Evolutionary conservation across 2,797 vertebrate genomes (phyloP).

Genomic region (Neoniphon sammara): DNA sequence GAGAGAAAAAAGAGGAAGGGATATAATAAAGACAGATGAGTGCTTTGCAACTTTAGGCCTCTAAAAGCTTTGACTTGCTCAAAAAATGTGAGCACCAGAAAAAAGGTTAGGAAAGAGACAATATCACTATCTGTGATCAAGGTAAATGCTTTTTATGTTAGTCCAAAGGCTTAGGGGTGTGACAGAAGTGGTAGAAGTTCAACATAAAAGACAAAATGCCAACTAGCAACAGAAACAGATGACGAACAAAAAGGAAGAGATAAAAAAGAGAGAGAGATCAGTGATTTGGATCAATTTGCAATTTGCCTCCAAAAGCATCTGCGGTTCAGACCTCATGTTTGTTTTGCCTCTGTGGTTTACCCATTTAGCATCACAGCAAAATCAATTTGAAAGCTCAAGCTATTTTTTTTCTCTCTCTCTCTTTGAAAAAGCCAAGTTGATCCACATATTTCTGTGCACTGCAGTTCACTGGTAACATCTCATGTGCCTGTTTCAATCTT

Average conservation of each 20-base stretch:
- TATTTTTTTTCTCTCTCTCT: slow-evolving; percentile 22
- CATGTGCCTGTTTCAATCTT: slow-evolving; percentile 22
- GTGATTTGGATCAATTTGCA: slow-evolving; percentile 19
- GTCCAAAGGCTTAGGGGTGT: too few species aligned
- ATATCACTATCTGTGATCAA: too few species aligned
- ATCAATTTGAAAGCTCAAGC: slow-evolving; percentile 26
- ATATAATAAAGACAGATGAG: slow-evolving; percentile 24
- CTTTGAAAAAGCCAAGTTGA: background rate
- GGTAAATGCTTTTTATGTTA: too few species aligned
- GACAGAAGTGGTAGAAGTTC: background rate
- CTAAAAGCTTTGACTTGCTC: slow-evolving; percentile 37
- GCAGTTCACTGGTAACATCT: slow-evolving; percentile 26
- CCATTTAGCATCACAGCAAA: slow-evolving; percentile 39
- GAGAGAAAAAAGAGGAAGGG: background rate
- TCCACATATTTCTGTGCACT: slow-evolving; percentile 23
- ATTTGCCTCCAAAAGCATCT: slow-evolving; percentile 36
- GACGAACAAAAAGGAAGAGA: background rate
- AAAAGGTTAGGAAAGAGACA: too few species aligned
- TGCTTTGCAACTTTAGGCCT: slow-evolving; percentile 19
- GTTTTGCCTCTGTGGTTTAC: slow-evolving; percentile 29
- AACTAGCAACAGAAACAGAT: slow-evolving; percentile 42
- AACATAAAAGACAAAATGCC: slow-evolving; percentile 43
- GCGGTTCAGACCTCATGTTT: slow-evolving; percentile 30
- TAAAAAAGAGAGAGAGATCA: slow-evolving; percentile 22
- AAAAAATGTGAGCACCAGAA: too few species aligned